Conservation (phyloP, 2,113 vertebrate genomes). For the Trochalopteron elliotii region DNA sequence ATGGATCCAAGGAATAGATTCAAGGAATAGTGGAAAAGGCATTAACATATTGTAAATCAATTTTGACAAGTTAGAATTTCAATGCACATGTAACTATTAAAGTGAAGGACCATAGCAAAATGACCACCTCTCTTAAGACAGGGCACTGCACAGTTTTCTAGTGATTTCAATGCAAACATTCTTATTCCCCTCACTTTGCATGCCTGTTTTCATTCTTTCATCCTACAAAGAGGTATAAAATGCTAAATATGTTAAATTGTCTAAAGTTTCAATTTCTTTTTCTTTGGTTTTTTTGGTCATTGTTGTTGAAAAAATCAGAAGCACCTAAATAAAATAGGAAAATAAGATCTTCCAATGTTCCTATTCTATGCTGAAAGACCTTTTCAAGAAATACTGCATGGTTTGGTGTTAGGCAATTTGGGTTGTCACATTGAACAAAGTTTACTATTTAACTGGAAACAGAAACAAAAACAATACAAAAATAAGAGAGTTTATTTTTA, state of each 20-base stretch:
- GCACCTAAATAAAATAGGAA: neutral
- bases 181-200: neutral
- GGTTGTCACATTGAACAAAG: neutral
- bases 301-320: neutral
- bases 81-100: neutral
- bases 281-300: neutral
- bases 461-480: neutral
- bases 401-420: neutral
- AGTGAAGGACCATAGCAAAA: neutral
- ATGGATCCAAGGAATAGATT: neutral
- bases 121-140: neutral
- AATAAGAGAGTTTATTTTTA: neutral
- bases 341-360: neutral
- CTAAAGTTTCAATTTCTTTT: neutral
- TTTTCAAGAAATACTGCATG: neutral
- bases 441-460: neutral
- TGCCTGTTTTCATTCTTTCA: neutral
- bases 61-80: neutral
- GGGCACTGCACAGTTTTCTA: neutral
- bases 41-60: neutral
- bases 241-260: neutral
- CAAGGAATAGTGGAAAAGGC: neutral
- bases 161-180: neutral
- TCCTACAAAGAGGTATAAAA: neutral
- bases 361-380: neutral